Evolutionary conservation across 1,140 invertebrate genomes (phyloP), one percentile per base, ranked within the genome.

Genomic region (Zophobas atratus): DNA sequence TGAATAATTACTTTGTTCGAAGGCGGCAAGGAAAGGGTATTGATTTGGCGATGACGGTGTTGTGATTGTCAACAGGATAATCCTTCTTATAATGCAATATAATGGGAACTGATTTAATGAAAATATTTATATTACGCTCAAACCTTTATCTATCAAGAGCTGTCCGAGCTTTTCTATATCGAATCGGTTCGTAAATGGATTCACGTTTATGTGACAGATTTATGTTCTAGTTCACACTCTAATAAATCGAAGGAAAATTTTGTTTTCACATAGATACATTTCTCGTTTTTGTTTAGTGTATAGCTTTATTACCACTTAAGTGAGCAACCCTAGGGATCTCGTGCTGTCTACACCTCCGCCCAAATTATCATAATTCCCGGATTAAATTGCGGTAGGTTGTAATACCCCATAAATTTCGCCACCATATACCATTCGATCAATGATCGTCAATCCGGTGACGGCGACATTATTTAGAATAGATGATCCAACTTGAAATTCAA

Each of bases 341-440:
- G 32, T n/a, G 6, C 56, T 60, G 8, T 36, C 35, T 35, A 60
- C 56, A 8, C 56, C 35, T 32, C 56, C 36, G 36, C 56, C 38
- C 20, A 36, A 60, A 60, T 60, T 60, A 60, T 60, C 56, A 60
- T 60, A 60, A 60, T 60, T 60, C 56, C 56, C 56, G 2, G 1
- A 60, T 36, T 60, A 60, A 60, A 60, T 60, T 60, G 56, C 56
- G 56, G 56, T 60, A 60, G 56, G 56, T 60, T 36, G 56, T 60
- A 60, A 60, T 60, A 38, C 35, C 53, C 56, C 6, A 60, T 60
- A 60, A 60, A 60, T 60, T 60, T 60, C 36, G 8, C 56, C 56
- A 60, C 32, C 36, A 60, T 39, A n/a, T 33, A 60, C 56, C 36
- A 36, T 6, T 36, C 56, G 56, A 60, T 60, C 33, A 60, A 60